These are phyloP conservation scores for Cherax quadricarinatus DNA, from an alignment of 1,140 invertebrate genomes.

Conservation along the genomic window DNA sequence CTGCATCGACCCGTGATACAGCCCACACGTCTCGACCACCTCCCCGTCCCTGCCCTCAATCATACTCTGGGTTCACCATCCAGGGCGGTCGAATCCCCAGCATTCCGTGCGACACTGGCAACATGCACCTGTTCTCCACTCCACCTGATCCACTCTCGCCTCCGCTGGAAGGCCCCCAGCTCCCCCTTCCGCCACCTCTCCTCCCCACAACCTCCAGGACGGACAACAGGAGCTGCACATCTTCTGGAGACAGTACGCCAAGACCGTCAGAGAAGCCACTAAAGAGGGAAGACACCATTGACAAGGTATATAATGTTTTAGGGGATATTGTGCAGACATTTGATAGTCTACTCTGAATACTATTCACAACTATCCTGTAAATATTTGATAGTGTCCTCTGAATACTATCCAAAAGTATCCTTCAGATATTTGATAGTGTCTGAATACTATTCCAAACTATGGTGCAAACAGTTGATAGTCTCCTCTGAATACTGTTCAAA, in stretches of 20 bases:
- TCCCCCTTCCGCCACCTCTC: constrained; percentile 56
- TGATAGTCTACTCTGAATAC: constrained; percentile 68
- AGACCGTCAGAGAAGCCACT: constrained; percentile 15
- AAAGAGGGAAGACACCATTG: constrained; percentile 71
- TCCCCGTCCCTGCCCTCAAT: constrained; percentile 53
- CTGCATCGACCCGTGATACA: neutral
- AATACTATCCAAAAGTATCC: too few relatives aligned
- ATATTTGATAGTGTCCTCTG: too few relatives aligned
- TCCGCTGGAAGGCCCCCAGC: constrained; percentile 35
- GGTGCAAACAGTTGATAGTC: constrained; percentile 71
- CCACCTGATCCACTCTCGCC: constrained; percentile 55
- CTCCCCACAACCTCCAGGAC: constrained; percentile 40
- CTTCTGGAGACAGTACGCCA: constrained; percentile 16
- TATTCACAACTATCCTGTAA: too few relatives aligned
- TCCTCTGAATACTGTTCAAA: constrained; percentile 35
- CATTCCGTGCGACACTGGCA: constrained; percentile 85
- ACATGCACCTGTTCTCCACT: constrained; percentile 74
- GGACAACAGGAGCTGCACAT: neutral
- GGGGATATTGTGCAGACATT: constrained; percentile 72
- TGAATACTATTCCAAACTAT: constrained; percentile 20
- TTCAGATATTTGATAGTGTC: constrained; percentile 72
- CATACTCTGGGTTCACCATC: constrained; percentile 84
- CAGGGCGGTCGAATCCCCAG: constrained; percentile 84
- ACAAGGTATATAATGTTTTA: constrained; percentile 70
- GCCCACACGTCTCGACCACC: neutral